phyloP scores from a whole-genome alignment of 1,140 invertebrate genomes.

The Leptopilina clavipes region DNA sequence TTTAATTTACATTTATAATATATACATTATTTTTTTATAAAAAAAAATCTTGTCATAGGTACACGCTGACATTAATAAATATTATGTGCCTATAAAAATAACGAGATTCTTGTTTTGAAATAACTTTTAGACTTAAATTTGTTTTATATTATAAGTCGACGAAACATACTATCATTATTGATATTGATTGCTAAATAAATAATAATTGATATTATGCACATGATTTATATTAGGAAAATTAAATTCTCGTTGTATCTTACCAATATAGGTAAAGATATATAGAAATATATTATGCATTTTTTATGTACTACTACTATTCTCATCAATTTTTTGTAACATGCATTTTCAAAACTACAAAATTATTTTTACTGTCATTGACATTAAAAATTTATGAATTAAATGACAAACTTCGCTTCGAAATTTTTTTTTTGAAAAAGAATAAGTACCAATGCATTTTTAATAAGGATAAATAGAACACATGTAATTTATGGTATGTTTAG shows the following conservation, averaged over 20 bases:
- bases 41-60: background rate
- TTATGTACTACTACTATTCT: too few species aligned
- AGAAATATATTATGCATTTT: too few species aligned
- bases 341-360: too few species aligned
- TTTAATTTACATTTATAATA: background rate
- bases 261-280: too few species aligned
- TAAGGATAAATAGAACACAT: background rate
- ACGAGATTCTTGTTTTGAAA: slow-evolving; percentile 30
- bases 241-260: too few species aligned
- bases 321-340: too few species aligned
- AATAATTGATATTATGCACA: background rate
- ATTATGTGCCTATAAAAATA: slow-evolving; percentile 25
- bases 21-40: slow-evolving; percentile 34
- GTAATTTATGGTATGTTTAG: slow-evolving; percentile 8
- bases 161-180: slow-evolving; percentile 37
- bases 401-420: background rate
- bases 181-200: slow-evolving; percentile 35
- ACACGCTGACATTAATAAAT: background rate
- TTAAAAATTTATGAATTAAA: background rate
- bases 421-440: background rate
- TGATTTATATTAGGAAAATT: too few species aligned
- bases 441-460: too few species aligned
- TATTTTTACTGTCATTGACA: too few species aligned
- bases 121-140: slow-evolving; percentile 37
- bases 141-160: slow-evolving; percentile 36